Evolutionary conservation across 2,113 vertebrate genomes (phyloP), one percentile per base, ranked within the genome.

Genomic region (Pachypanchax playfairii): DNA sequence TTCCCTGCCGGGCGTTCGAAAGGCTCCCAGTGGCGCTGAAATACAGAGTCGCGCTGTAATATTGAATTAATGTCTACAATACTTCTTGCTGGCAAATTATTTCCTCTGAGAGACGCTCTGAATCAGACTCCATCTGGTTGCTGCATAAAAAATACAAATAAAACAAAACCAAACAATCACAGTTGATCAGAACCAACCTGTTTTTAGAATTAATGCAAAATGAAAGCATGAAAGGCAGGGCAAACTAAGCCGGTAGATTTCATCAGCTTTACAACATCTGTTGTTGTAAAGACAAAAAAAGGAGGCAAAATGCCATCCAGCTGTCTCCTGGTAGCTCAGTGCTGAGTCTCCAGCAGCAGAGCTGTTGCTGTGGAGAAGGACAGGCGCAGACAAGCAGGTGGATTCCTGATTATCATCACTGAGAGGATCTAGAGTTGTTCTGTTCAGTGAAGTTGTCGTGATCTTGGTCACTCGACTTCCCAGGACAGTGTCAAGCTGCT

Each of bases 381-480:
- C n/a, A 51, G 29, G n/a, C 50, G 36, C 60, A 65, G 65, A 82
- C 53, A 56, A 79, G 69, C 53, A 55, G 77, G 67, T 70, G 76
- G 65, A 71, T 73, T 71, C 74, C 70, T 71, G 56, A 80, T 75
- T 72, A 85, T 75, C 61, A 69, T 46, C 31, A 58, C 72, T 69
- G 63, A 75, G 64, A 77, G 65, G 39, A 72, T 51, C 42, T 38
- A 56, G 63, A 77, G 80, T 73, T 81, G n/a, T 78, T 83, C 79
- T n/a, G n/a, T n/a, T n/a, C 66, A 66, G 33, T 57, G 77, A 72
- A 77, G 59, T 66, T 73, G 63, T 56, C 66, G 76, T 79, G 64
- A 72, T 56, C 73, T 48, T 82, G 81, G 64, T 75, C 66, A 47
- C 56, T 28, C 69, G 50, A 31, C 53, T 62, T 82, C 83, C 77